Evolutionary conservation across 1,140 invertebrate species (phyloP).

Genomic region (Drosophila lini): DNA sequence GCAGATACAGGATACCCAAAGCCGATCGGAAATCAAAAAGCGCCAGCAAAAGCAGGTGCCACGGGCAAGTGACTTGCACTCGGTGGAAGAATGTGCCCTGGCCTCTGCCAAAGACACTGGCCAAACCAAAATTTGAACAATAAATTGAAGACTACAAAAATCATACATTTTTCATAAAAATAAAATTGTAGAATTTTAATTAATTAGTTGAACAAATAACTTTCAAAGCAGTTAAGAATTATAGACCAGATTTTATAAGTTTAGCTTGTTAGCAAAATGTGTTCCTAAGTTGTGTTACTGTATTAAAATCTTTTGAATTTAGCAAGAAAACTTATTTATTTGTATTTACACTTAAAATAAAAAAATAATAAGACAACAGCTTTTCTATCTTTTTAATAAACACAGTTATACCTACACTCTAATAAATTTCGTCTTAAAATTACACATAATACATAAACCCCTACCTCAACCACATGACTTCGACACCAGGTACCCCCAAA

Average conservation of each 20-base stretch:
- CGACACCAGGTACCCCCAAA: neutral
- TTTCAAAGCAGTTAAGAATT: no score
- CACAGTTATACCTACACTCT: neutral
- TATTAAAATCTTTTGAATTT: neutral
- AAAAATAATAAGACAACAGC: neutral
- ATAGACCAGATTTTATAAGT: no score
- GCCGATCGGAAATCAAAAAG: constrained; percentile 48
- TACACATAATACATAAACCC: neutral
- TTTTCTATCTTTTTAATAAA: neutral
- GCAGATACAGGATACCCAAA: constrained; percentile 26
- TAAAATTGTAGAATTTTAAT: no score
- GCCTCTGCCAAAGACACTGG: constrained; percentile 24
- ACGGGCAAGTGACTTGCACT: constrained; percentile 33
- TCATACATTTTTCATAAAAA: no score
- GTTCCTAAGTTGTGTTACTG: no score
- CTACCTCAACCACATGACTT: neutral
- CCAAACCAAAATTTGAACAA: constrained; percentile 17
- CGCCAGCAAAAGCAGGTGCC: constrained; percentile 37
- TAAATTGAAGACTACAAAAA: neutral
- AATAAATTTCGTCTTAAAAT: neutral
- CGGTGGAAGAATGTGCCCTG: constrained; percentile 21
- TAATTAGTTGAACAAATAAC: no score
- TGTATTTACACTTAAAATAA: neutral
- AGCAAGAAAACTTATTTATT: neutral
- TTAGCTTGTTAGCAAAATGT: no score